Evolutionary conservation across 2,797 vertebrate genomes (phyloP), one percentile per base, ranked within the genome.

Genomic region (Poecile montanus): DNA sequence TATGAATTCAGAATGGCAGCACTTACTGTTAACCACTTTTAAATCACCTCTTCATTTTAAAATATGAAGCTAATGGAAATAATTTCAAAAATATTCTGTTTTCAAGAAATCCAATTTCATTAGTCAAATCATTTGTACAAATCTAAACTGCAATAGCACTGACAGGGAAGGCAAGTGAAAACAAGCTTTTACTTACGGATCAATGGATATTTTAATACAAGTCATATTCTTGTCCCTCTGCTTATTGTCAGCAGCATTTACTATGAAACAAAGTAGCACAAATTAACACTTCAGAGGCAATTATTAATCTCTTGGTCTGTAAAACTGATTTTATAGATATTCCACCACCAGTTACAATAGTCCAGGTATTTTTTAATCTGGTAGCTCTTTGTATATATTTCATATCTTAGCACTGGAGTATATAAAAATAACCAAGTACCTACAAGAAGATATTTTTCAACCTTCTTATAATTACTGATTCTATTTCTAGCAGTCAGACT

Each of bases 221-320:
- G 98, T 98, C 99, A 99, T 99, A 97, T 99, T 99, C 98, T 99
- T 99, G 98, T 99, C 99, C 92, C 99, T 98, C 96, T 99, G 99
- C 95, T 99, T 99, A 98, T 99, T 99, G 97, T 99, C 99, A 81
- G 99, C 99, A 86, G 99, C 99, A 85, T 99, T 99, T 84, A 99
- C 99, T 99, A 97, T 36, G 73, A 97, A 97, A 91, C 25, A 87
- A 96, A 97, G 94, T 72, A 96, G 95, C 32, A 97, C 18, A 89
- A 95, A 97, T 97, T 88, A 96, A 96, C n/a, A 96, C 38, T 92
- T 90, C 36, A 71, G 57, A 86, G 42, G 75, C 44, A 95, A 66
- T 34, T 91, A 92, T 82, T 81, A 82, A 89, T 71, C 87, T 89
- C 57, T 82, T 76, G 38, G 75, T 68, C 53, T 61, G 45, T 22